A percentile compares a stretch with the other conserved stretches of the same genome.
Evolutionary conservation across 1,140 invertebrate species (phyloP).

Genomic region (Pseudomyrmex concolor): DNA sequence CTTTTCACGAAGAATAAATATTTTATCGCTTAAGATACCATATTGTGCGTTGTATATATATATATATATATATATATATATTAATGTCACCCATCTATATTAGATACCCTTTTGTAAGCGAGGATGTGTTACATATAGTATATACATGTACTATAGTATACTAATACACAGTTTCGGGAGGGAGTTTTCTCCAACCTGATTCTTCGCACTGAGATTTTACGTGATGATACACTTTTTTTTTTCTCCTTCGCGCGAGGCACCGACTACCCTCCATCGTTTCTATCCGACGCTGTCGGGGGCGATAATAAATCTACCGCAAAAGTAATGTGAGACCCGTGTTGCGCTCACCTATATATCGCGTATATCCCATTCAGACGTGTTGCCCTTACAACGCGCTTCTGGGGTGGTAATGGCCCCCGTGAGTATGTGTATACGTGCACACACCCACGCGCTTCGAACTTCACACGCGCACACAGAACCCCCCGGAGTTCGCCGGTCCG

Average conservation of each 20-base stretch:
- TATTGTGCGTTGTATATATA: no score
- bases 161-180: conserved; percentile 41
- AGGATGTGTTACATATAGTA: conserved; percentile 27
- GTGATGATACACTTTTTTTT: conserved; percentile 51
- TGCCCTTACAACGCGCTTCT: conserved; percentile 70
- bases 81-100: conserved; percentile 48
- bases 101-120: conserved; percentile 49
- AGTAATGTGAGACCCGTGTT: conserved; percentile 79
- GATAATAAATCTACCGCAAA: conserved; percentile 79
- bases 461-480: conserved; percentile 62
- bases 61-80: conserved; percentile 14
- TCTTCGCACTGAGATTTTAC: conserved; percentile 47
- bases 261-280: conserved; percentile 47
- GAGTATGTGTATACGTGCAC: conserved; percentile 66
- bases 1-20: conserved; percentile 43
- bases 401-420: conserved; percentile 77
- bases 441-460: conserved; percentile 76
- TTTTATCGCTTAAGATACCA: conserved; percentile 47
- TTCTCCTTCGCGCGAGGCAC: conserved; percentile 11
- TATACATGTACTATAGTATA: conserved; percentile 2
- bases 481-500: background rate
- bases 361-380: conserved; percentile 77
- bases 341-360: conserved; percentile 68
- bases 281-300: conserved; percentile 41
- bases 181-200: conserved; percentile 29